Percentiles rank a stretch among this genome's conserved stretches.
Conservation (phyloP, 1,140 invertebrate genomes). For the Heliconius hewitsoni region DNA sequence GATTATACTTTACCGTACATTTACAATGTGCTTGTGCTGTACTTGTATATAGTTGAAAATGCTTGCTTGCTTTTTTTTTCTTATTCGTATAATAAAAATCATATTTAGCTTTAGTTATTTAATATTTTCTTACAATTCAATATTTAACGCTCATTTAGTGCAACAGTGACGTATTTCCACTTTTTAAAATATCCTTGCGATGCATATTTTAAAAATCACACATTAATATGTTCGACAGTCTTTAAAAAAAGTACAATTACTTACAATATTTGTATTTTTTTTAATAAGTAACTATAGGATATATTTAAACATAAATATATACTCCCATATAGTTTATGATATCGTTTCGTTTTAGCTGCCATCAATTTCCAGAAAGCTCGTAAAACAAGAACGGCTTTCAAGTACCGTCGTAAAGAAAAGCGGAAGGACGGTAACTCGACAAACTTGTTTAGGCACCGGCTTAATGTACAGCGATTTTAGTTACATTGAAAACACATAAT, state of each 20-base stretch:
- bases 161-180: no score
- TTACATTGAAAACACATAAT: not conserved
- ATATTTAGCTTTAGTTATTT: no score
- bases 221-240: no score
- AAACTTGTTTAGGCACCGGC: conserved; percentile 15
- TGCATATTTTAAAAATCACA: no score
- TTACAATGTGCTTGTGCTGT: not conserved
- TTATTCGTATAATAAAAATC: not conserved
- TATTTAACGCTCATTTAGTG: no score
- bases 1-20: not conserved
- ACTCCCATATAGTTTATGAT: not conserved
- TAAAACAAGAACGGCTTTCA: conserved; percentile 17
- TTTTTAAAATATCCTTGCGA: no score
- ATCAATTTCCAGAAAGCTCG: conserved; percentile 27
- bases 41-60: not conserved
- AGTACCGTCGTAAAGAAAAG: conserved; percentile 28
- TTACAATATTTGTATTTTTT: not conserved
- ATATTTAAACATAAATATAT: not conserved
- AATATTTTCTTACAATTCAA: no score
- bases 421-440: conserved; percentile 23
- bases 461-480: not conserved
- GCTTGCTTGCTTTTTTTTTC: not conserved
- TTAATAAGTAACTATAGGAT: not conserved
- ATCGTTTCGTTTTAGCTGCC: conserved; percentile 13
- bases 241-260: no score